Base-by-base conservation (phyloP, 1,140 invertebrate species). In the Ips typographus region DNA sequence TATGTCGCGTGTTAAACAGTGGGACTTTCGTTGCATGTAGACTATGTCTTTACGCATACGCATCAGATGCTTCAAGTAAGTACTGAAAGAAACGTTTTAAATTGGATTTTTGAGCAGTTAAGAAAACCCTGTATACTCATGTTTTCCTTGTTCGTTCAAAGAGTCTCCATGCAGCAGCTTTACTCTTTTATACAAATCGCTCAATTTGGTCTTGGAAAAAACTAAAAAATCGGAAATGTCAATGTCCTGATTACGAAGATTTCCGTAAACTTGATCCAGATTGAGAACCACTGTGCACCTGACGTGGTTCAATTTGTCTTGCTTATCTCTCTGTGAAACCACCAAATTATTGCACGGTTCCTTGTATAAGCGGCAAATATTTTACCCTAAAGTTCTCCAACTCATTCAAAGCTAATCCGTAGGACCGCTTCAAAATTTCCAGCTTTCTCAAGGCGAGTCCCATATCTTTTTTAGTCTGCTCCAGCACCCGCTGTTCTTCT, bases 271-370 rank as follows among this genome's bases (percentile, higher is more conserved):
- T 76, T 91, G 90, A 77, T 88, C 83, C 61, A 91, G 80, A 64
- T 85, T 87, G 51, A 91, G 70, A 5, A 89, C 80, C 0, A 89
- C 84, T 7, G 87, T 85, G 2, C 88, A 81, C 62, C 87, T 82
- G 0, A 91, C 83, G 65, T 90, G 83, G 74, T 92, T 92, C 58
- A 92, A 77, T 73, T 87, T 86, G 40, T 81, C 76, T 74, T 91
- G 90, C 68, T 91, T 90, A 72, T 90, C 85, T 51, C 84, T 80
- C 88, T 91, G 70, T 22, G 56, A 75, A 72, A n/a, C 44, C 44
- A 49, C 22, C 44, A 49, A 49, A 36, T 52, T 49, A 49, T 49
- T 3, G 7, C 44, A 2, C 1, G 22, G 22, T 49, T 22, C 22
- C 22, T 22, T 0, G 22, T 22, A 22, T 22, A 22, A 22, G 22